phyloP scores from a whole-genome alignment of 1,140 invertebrate species.

The Magallana gigas region DNA sequence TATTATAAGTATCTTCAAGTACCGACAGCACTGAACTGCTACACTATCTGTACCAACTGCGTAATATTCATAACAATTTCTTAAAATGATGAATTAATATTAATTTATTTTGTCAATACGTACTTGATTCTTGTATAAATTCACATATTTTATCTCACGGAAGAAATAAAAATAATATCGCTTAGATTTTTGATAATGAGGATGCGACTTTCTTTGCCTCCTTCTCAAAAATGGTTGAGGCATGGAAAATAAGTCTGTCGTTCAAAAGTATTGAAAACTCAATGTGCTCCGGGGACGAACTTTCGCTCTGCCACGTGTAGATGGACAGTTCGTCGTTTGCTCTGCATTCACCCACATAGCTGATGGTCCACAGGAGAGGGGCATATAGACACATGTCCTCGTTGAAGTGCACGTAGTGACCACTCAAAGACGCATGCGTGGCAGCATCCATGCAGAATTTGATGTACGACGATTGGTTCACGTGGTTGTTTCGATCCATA shows the following conservation, averaged over 20 bases:
- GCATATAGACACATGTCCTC: slow-evolving; percentile 52
- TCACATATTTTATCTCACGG: too few species aligned
- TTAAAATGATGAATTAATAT: too few species aligned
- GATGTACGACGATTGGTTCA: slow-evolving; percentile 42
- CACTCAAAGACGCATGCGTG: slow-evolving; percentile 28
- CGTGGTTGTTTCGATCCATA: slow-evolving; percentile 43
- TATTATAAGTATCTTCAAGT: too few species aligned
- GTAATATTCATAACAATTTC: too few species aligned
- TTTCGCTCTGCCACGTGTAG: slow-evolving; percentile 48
- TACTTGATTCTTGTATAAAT: too few species aligned
- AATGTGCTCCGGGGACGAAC: not conserved
- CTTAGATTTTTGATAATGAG: too few species aligned
- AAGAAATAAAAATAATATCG: too few species aligned
- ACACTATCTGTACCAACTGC: too few species aligned
- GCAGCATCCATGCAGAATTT: slow-evolving; percentile 54
- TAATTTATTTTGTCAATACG: too few species aligned
- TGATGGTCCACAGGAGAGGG: slow-evolving; percentile 1
- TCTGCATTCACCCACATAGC: slow-evolving; percentile 44
- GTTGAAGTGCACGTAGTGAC: slow-evolving; percentile 41
- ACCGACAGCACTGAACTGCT: too few species aligned
- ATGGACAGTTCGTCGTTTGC: slow-evolving; percentile 39
- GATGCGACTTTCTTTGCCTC: too few species aligned
- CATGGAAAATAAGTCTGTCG: not conserved
- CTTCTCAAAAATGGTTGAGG: not conserved
- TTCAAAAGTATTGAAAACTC: not conserved